Evolutionary conservation across 2,113 vertebrate genomes (phyloP), one percentile per base, ranked within the genome.

Genomic region (Ivindomyrus marchei): DNA sequence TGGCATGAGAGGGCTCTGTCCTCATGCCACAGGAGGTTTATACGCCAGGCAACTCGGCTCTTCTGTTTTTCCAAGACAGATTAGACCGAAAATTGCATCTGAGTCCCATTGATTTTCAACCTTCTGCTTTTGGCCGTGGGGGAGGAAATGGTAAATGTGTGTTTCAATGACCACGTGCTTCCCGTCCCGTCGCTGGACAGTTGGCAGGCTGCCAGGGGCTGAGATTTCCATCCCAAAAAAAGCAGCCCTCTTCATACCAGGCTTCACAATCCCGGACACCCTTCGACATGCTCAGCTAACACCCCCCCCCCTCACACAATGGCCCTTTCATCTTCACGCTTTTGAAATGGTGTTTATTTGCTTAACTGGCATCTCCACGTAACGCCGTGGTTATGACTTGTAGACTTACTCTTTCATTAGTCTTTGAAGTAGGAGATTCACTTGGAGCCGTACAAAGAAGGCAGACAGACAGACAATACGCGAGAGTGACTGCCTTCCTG

Each of bases 91-190:
- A 45, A 85, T n/a, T n/a, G 42, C 80, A 85, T 46, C 47, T 9
- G 80, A 46, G 19, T 85, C 80, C 39, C 77, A 46, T 31, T 87
- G 90, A 85, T n/a, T 88, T 88, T 36, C 3, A 4, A 50, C 53
- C 88, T 62, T 88, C 89, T 89, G 49, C 42, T 74, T 36, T 83
- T 8, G 66, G 56, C 88, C 52, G 1, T 39, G 46, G 58, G 46
- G 88, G 90, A 39, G 91, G 90, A 94, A 92, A 91, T 21, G 19
- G 13, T 31, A 27, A 36, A 50, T 27, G 1, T 13, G 85, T 46
- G 87, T 49, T 89, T 31, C 36, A 66, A 21, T 80, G 89, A 66
- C 52, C 83, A 90, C 89, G 87, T 90, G 90, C 83, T 93, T 95
- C 93, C 91, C 92, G 91, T 92, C 90, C 70, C 91, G 91, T 52